A percentile compares a stretch with the other conserved stretches of the same genome.
Evolutionary conservation across 2,888 invertebrate species (phyloP).

Genomic region (Biston betularia): DNA sequence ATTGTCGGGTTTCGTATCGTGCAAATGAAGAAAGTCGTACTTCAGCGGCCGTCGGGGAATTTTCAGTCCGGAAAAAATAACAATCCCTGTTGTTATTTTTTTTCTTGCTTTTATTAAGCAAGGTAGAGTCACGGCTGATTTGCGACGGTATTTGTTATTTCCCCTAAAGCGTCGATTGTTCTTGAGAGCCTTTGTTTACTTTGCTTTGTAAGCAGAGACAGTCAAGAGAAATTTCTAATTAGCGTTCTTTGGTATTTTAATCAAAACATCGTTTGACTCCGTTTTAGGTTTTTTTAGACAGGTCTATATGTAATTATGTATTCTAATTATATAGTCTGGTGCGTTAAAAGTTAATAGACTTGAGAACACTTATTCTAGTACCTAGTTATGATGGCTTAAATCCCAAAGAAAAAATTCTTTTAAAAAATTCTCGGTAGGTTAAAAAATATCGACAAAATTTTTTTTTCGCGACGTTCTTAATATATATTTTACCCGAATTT

Average conservation of each 20-base stretch:
- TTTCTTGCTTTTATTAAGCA: conserved; percentile 56
- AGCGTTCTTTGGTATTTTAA: conserved; percentile 34
- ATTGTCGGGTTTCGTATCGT: conserved; percentile 39
- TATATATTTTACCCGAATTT: too few relatives aligned
- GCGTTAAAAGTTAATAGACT: too few relatives aligned
- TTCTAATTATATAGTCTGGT: too few relatives aligned
- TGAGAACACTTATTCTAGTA: too few relatives aligned
- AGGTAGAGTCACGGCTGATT: conserved; percentile 66
- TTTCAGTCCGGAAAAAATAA: conserved; percentile 52
- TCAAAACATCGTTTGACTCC: not conserved
- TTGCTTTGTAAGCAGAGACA: conserved; percentile 29
- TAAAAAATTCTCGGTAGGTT: too few relatives aligned
- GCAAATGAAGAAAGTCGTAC: conserved; percentile 67
- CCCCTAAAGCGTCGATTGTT: conserved; percentile 58
- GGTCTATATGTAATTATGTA: too few relatives aligned
- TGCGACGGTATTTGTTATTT: conserved; percentile 68
- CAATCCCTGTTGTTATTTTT: conserved; percentile 50
- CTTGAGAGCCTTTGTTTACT: conserved; percentile 54
- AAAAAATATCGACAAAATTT: too few relatives aligned
- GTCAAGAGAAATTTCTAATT: conserved; percentile 49
- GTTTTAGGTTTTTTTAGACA: not conserved
- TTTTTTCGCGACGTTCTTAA: too few relatives aligned
- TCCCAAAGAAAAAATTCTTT: too few relatives aligned
- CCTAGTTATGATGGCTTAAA: too few relatives aligned
- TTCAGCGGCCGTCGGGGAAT: conserved; percentile 54